These are phyloP conservation scores for Geotrypetes seraphini DNA, from an alignment of 2,797 vertebrate genomes.

Conservation along the genomic window DNA sequence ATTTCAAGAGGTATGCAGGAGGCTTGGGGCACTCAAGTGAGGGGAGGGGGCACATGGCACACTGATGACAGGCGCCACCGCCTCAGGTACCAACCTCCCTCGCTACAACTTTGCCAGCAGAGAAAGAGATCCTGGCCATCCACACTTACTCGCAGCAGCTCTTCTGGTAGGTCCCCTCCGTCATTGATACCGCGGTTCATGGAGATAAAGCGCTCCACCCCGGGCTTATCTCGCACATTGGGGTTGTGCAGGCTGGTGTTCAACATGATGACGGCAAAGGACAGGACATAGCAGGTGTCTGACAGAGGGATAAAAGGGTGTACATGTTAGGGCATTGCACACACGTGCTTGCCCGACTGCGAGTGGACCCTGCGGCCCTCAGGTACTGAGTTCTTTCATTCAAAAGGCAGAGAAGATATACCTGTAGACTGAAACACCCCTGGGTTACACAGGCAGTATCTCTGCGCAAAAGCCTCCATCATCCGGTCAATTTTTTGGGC, in stretches of 20 bases:
- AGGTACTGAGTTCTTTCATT: too few relatives aligned
- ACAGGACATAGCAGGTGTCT: conserved; percentile 57
- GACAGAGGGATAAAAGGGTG: not conserved
- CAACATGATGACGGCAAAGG: conserved; percentile 57
- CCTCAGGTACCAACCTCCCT: too few relatives aligned
- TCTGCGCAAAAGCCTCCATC: conserved; percentile 95
- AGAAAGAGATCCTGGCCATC: not conserved
- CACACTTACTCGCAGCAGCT: conserved; percentile 75
- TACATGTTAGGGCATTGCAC: too few relatives aligned
- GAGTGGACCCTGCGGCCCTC: too few relatives aligned
- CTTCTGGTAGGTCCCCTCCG: conserved; percentile 86
- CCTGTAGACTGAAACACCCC: conserved; percentile 91
- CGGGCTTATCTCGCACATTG: conserved; percentile 84
- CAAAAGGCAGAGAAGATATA: too few relatives aligned
- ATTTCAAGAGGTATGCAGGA: too few relatives aligned
- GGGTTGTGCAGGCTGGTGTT: conserved; percentile 74
- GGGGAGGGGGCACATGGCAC: too few relatives aligned
- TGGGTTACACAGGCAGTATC: conserved; percentile 87
- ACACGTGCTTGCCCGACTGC: too few relatives aligned
- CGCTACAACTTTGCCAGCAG: too few relatives aligned
- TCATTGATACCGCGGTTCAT: conserved; percentile 93
- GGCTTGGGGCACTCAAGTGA: too few relatives aligned
- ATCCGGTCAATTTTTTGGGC: conserved; percentile 92
- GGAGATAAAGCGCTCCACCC: conserved; percentile 83
- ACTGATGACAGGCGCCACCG: too few relatives aligned